Evolutionary conservation across 2,113 vertebrate species (phyloP), one percentile per base, ranked within the genome.

Genomic region (Paralichthys olivaceus): DNA sequence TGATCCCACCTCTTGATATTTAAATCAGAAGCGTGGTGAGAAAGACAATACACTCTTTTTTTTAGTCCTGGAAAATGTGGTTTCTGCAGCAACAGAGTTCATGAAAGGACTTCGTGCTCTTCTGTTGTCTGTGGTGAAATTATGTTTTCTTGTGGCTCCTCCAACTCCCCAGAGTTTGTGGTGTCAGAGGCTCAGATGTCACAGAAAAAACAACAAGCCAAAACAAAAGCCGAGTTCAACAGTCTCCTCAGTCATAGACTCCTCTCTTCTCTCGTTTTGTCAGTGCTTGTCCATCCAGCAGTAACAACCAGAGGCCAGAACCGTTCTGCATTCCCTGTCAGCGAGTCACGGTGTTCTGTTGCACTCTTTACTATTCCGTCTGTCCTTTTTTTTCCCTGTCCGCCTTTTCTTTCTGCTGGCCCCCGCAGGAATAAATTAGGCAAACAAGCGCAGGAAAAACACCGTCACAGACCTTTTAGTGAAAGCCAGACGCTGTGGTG

Each of bases 261-360:
- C 56, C 7, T 53, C 79, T 72, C 69, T 26, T 63, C 77, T 85
- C 86, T 90, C 85, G 89, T 89, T 92, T 92, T 86, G 88, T 93
- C 87, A 89, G 89, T 79, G 91, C 91, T 88, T 90, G 90, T 91
- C 91, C 87, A 89, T 93, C 93, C 88, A 80, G 86, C 89, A 83
- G 84, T 80, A 84, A 83, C 87, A 82, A 86, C 90, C 86, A 78
- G 77, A 90, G 90, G 87, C 91, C 87, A 90, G 64, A 90, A 84
- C 84, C 83, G 77, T 81, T 56, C 80, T 77, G 80, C 90, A 84
- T 89, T 92, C 90, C 90, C 91, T 80, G 85, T 84, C 85, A 88
- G 82, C 81, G 66, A 84, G 87, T 89, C 84, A 69, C 53, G 72
- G 85, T 83, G 80, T 85, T 81, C 84, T 83, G 81, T 89, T 91